Evolutionary conservation across 1,140 invertebrate species (phyloP).

Genomic region (Psix sp.): DNA sequence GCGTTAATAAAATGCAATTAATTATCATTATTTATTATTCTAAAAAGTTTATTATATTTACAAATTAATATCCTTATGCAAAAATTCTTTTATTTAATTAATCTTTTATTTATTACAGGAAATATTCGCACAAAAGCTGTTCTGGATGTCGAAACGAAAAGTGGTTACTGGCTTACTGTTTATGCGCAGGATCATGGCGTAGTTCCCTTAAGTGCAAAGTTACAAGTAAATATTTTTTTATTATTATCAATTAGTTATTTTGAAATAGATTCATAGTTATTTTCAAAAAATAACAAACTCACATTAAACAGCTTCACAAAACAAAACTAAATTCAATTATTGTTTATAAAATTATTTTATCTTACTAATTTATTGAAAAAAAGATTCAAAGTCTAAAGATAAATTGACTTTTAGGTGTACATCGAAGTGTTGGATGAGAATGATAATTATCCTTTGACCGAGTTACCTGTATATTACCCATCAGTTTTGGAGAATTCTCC

Average conservation of each 20-base stretch:
- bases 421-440: conserved; percentile 93
- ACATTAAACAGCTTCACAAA: too few species aligned
- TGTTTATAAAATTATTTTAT: too few species aligned
- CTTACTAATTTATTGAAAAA: too few species aligned
- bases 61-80: too few species aligned
- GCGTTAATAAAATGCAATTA: too few species aligned
- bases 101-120: conserved; percentile 80
- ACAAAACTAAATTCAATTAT: too few species aligned
- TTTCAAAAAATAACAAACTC: too few species aligned
- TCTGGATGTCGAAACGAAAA: conserved; percentile 91
- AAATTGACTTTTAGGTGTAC: conserved; percentile 83
- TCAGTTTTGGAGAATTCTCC: conserved; percentile 89
- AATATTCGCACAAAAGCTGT: conserved; percentile 88
- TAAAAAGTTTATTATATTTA: too few species aligned
- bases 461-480: conserved; percentile 90
- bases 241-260: too few species aligned
- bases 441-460: conserved; percentile 93
- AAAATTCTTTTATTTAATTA: conserved; percentile 5
- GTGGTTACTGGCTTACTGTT: conserved; percentile 95
- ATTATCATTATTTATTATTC: too few species aligned
- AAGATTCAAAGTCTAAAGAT: not conserved
- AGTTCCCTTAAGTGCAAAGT: conserved; percentile 87
- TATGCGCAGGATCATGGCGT: conserved; percentile 93
- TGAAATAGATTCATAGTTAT: too few species aligned
- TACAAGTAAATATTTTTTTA: too few species aligned